Percentiles rank a stretch among this genome's conserved stretches.
These are phyloP conservation scores for Notarius quadriscutis DNA, from an alignment of 2,113 vertebrate genomes.

Conservation along the genomic window DNA sequence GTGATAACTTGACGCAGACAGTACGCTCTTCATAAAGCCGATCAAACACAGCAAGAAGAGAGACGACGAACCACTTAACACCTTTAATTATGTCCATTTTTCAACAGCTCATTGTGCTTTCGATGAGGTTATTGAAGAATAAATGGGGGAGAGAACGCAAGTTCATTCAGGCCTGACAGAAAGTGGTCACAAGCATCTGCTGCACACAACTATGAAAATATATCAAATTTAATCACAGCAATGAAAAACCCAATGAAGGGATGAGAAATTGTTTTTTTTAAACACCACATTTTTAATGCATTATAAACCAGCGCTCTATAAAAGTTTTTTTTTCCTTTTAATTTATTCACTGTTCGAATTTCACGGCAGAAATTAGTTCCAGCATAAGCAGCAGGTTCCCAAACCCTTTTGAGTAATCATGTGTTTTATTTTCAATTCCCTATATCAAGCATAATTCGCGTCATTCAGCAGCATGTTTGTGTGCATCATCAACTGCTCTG, in stretches of 20 bases:
- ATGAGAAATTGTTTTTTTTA: not conserved
- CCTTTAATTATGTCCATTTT: conserved; percentile 48
- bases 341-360: not conserved
- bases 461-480: not conserved
- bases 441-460: not conserved
- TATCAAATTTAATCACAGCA: not conserved
- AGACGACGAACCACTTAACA: conserved; percentile 51
- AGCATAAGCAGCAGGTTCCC: not conserved
- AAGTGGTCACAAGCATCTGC: not conserved
- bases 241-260: not conserved
- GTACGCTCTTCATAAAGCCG: conserved; percentile 8
- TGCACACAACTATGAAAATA: not conserved
- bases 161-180: not conserved
- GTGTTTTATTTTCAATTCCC: not conserved
- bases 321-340: not conserved
- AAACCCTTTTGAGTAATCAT: not conserved
- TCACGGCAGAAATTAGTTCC: not conserved
- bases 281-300: not conserved
- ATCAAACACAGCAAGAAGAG: conserved; percentile 28
- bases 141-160: conserved; percentile 18
- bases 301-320: not conserved
- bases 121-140: conserved; percentile 30
- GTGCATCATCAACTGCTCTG: not conserved
- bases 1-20: conserved; percentile 17
- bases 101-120: conserved; percentile 32